Evolutionary conservation across 1,140 invertebrate species (phyloP).

Genomic region (Brachionus asplanchnoidis): DNA sequence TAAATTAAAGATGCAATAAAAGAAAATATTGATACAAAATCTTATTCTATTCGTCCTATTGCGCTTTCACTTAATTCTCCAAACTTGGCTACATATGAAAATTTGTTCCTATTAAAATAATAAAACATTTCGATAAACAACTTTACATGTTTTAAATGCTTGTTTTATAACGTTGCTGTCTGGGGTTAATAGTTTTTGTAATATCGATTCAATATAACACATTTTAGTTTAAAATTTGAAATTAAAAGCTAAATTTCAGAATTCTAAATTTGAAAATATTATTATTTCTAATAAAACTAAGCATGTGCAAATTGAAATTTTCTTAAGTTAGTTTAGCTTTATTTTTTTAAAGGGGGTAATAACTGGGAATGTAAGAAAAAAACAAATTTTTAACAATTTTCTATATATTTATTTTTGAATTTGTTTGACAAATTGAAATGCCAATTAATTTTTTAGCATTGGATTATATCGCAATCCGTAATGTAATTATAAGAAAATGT

Average conservation of each 20-base stretch:
- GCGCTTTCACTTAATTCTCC: no score
- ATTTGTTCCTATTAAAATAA: neutral
- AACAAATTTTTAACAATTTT: neutral
- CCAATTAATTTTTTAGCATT: conserved; percentile 2
- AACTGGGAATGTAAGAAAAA: no score
- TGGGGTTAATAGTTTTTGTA: conserved; percentile 34
- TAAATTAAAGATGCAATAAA: no score
- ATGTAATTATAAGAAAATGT: neutral
- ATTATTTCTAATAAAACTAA: neutral
- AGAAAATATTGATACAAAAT: no score
- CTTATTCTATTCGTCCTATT: no score
- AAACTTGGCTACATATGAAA: no score
- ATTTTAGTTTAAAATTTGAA: neutral
- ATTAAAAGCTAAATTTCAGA: neutral
- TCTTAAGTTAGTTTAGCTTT: neutral
- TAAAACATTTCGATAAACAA: neutral
- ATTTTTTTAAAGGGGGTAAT: neutral
- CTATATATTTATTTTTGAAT: neutral
- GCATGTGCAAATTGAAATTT: conserved; percentile 5
- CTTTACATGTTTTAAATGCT: neutral
- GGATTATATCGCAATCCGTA: neutral
- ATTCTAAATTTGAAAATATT: neutral
- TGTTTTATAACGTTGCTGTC: conserved; percentile 38
- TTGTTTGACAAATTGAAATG: neutral
- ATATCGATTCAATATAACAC: conserved; percentile 36